Evolutionary conservation across 2,888 invertebrate genomes (phyloP).

Genomic region (Colletes collaris): DNA sequence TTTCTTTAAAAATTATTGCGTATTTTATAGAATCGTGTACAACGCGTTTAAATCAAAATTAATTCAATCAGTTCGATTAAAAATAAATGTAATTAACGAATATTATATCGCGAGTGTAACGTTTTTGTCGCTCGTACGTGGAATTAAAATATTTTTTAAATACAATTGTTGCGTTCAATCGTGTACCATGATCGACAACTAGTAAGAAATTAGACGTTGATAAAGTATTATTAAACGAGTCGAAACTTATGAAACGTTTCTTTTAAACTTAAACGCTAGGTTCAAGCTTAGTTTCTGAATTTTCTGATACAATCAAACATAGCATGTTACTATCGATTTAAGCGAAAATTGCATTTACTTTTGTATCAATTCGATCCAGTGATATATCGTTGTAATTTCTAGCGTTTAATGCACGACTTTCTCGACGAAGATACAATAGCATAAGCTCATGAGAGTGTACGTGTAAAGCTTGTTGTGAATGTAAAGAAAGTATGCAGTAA

Average conservation of each 20-base stretch:
- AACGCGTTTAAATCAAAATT: background rate
- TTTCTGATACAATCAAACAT: background rate
- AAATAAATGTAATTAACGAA: no score
- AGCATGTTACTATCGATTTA: background rate
- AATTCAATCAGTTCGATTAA: background rate
- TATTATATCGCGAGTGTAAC: background rate
- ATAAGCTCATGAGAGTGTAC: background rate
- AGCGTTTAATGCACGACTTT: conserved; percentile 12
- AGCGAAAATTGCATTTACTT: conserved; percentile 32
- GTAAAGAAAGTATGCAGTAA: conserved; percentile 19
- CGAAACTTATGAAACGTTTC: background rate
- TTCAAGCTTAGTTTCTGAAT: background rate
- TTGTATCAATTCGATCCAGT: conserved; percentile 16
- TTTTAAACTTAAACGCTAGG: background rate
- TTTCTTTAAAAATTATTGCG: background rate
- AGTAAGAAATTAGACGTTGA: no score
- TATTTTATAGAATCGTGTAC: background rate
- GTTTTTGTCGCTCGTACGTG: background rate
- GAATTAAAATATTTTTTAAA: background rate
- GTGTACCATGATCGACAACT: background rate
- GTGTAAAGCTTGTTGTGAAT: conserved; percentile 3
- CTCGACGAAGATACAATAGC: conserved; percentile 7
- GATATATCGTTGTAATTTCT: conserved; percentile 18
- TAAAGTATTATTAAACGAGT: background rate
- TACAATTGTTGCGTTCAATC: conserved; percentile 7